Evolutionary conservation across 2,797 vertebrate genomes (phyloP), one percentile per base, ranked within the genome.

Genomic region (Remorina albescens): DNA sequence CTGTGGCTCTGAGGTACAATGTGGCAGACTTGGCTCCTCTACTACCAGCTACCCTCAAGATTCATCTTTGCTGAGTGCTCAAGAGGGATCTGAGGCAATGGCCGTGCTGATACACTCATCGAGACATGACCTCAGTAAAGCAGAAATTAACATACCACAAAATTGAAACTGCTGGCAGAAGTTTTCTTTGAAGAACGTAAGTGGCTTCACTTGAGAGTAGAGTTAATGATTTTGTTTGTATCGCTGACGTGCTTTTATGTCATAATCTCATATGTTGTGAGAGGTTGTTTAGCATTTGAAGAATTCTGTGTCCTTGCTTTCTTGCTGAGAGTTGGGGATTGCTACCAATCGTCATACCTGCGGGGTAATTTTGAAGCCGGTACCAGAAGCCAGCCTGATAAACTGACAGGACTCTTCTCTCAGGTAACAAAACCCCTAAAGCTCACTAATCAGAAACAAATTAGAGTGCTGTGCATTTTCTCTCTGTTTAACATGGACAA

Each of bases 21-120:
- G 28, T 78, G 71, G 71, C 62, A 62, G 23, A 74, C 60, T 77
- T 71, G 61, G 71, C 68, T 77, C 47, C 21, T 26, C 57, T 73
- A 12, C 53, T 37, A 64, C 64, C 53, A 23, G 37, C 68, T 30
- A 50, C 66, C 68, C 36, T 53, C 54, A 42, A 78, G 41, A 50
- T 78, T 50, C 50, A 66, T 56, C 62, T 57, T 44, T 8, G 23
- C 54, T 69, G 59, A 7, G 50, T 34, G 57, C 26, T 77, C 62
- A 50, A 21, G 25, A 41, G 72, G 70, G 74, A 76, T 76, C 68
- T 69, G 41, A 81, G 64, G 53, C 32, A 64, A 41, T 50, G 39
- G 61, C 25, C 2, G 1, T 8, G 4, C 64, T 60, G 55, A 64
- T 60, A 55, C 36, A 47, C 56, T 74, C 44, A 74, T 50, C 46